Percentiles rank a stretch among this genome's conserved stretches.
These are phyloP conservation scores for Rugalucina vietnamica DNA, from an alignment of 2,888 invertebrate species.

Conservation along the genomic window DNA sequence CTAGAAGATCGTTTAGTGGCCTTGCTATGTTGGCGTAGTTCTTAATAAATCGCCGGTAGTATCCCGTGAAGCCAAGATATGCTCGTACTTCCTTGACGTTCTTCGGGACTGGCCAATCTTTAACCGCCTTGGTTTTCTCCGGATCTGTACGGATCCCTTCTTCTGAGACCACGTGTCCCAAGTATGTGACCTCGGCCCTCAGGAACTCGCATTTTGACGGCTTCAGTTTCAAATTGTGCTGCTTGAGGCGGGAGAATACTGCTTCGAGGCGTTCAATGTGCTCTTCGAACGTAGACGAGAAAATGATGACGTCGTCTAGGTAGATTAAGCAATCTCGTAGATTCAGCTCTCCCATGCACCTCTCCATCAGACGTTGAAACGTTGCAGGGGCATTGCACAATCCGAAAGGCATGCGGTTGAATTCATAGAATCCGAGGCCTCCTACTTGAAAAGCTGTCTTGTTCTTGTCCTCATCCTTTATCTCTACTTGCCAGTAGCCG, in stretches of 20 bases:
- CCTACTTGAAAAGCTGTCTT: slow-evolving; percentile 7
- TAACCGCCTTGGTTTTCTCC: neutral
- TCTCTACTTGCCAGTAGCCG: slow-evolving; percentile 6
- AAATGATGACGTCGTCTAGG: neutral
- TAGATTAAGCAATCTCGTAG: too few relatives aligned
- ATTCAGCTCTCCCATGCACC: neutral
- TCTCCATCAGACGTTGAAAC: neutral
- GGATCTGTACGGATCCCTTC: neutral
- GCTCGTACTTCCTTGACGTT: neutral
- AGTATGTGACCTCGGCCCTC: neutral
- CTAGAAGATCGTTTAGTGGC: neutral
- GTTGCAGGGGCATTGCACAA: neutral
- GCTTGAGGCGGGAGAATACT: neutral
- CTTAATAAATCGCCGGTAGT: neutral
- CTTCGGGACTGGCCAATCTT: neutral
- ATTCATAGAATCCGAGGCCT: too few relatives aligned
- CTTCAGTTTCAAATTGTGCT: neutral
- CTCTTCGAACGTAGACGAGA: neutral
- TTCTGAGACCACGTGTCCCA: neutral
- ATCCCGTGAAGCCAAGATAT: neutral
- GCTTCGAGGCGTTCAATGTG: neutral
- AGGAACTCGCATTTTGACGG: neutral
- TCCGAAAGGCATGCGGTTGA: too few relatives aligned
- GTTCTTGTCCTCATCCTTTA: neutral
- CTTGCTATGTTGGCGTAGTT: neutral